A percentile compares a stretch with the other conserved stretches of the same genome.
Conservation (phyloP, 2,113 vertebrate genomes). For the Pterocles orientalis region DNA sequence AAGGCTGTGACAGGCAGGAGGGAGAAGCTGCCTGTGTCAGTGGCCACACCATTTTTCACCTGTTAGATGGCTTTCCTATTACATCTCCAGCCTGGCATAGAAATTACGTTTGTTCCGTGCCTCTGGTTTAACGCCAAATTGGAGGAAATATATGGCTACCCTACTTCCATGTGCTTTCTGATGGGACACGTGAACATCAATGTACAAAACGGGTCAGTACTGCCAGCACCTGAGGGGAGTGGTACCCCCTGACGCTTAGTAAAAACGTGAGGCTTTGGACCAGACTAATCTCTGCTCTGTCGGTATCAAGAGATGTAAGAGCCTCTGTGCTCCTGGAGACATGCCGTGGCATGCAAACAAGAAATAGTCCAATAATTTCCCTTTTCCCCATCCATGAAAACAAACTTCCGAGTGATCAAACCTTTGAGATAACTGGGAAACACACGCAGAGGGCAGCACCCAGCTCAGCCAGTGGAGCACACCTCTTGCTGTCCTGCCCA, state of each 20-base stretch:
- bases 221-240: not conserved
- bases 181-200: not conserved
- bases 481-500: not conserved
- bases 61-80: slow-evolving; percentile 24
- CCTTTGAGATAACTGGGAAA: not conserved
- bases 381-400: not conserved
- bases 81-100: not conserved
- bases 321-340: not conserved
- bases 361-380: not conserved
- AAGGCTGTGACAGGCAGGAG: not conserved
- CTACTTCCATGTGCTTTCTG: not conserved
- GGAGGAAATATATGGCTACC: slow-evolving; percentile 6
- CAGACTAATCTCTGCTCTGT: not conserved
- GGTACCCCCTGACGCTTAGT: not conserved
- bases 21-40: not conserved
- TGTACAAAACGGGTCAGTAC: rapidly evolving
- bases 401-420: not conserved
- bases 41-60: slow-evolving; percentile 31
- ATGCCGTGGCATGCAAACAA: not conserved
- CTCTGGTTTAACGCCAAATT: not conserved
- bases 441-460: not conserved
- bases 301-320: not conserved
- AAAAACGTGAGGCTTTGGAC: not conserved
- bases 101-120: not conserved
- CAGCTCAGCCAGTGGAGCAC: not conserved